A percentile compares a stretch with the other conserved stretches of the same genome.
Conservation (phyloP, 1,140 invertebrate species). For the Trichonephila clavata region DNA sequence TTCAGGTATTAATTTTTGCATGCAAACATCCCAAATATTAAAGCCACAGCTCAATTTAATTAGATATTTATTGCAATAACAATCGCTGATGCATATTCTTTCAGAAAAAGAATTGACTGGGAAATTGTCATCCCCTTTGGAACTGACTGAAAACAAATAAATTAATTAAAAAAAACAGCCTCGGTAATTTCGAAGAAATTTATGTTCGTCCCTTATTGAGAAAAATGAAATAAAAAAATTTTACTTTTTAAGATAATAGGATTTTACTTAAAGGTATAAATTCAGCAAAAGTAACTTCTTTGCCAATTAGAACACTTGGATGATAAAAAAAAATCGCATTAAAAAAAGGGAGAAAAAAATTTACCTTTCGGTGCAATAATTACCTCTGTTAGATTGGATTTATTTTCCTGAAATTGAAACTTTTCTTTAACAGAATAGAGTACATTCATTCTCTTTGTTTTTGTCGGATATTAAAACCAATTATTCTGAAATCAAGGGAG, state of each 20-base stretch:
- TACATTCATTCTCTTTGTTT: neutral
- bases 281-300: constrained; percentile 31
- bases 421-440: neutral
- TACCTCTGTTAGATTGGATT: constrained; percentile 38
- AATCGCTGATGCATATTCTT: too few relatives aligned
- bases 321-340: neutral
- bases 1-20: too few relatives aligned
- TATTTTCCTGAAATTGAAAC: constrained; percentile 30
- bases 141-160: neutral
- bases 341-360: neutral
- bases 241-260: constrained; percentile 26
- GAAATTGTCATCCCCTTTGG: neutral
- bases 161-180: neutral
- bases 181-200: neutral
- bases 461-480: constrained; percentile 30
- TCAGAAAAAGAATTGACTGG: neutral
- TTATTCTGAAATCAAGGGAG: constrained; percentile 34
- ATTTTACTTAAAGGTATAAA: constrained; percentile 10
- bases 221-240: neutral
- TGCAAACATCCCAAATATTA: too few relatives aligned
- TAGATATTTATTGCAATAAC: too few relatives aligned
- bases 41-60: too few relatives aligned
- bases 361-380: constrained; percentile 23
- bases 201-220: neutral
- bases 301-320: constrained; percentile 24